phyloP scores from a whole-genome alignment of 2,113 vertebrate genomes.

The Percina caprodes region DNA sequence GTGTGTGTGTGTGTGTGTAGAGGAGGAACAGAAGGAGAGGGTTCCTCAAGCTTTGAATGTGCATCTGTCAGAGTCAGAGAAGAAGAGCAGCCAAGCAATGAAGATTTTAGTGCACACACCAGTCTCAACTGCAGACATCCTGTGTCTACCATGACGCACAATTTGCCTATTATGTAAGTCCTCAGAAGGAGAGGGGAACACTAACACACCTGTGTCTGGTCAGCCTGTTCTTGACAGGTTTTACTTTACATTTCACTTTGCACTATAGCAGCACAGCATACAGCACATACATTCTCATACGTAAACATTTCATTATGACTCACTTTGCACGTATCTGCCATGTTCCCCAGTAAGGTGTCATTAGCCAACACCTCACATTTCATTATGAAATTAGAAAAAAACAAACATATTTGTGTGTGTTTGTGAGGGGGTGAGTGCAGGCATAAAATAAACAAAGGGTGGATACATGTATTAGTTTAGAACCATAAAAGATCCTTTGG shows the following conservation, averaged over 20 bases:
- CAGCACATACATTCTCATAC: not conserved
- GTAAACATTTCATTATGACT: slow-evolving; percentile 23
- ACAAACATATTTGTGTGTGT: slow-evolving; percentile 1
- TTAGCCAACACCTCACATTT: not conserved
- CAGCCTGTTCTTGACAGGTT: slow-evolving; percentile 24
- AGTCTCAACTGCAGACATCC: slow-evolving; percentile 52
- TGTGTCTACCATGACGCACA: slow-evolving; percentile 63
- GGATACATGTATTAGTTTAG: slow-evolving; percentile 26
- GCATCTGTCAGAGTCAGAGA: slow-evolving; percentile 34
- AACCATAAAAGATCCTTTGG: slow-evolving; percentile 41
- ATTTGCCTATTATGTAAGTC: slow-evolving; percentile 49
- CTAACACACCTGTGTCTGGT: slow-evolving; percentile 58
- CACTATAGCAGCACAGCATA: not conserved
- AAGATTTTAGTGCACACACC: slow-evolving; percentile 3
- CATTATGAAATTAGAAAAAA: not conserved
- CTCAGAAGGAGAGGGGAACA: slow-evolving; percentile 2
- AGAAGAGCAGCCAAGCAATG: not conserved
- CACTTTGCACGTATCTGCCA: not conserved
- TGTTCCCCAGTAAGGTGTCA: slow-evolving; percentile 13
- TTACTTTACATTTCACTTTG: slow-evolving; percentile 1
- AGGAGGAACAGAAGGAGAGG: slow-evolving; percentile 37
- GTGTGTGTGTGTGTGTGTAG: too few relatives aligned
- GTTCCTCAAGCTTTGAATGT: slow-evolving; percentile 39
- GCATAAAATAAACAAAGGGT: slow-evolving; percentile 33
- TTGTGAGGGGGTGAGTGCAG: slow-evolving; percentile 19